Base-by-base conservation (phyloP, 2,888 invertebrate genomes). In the Rhingia rostrata region DNA sequence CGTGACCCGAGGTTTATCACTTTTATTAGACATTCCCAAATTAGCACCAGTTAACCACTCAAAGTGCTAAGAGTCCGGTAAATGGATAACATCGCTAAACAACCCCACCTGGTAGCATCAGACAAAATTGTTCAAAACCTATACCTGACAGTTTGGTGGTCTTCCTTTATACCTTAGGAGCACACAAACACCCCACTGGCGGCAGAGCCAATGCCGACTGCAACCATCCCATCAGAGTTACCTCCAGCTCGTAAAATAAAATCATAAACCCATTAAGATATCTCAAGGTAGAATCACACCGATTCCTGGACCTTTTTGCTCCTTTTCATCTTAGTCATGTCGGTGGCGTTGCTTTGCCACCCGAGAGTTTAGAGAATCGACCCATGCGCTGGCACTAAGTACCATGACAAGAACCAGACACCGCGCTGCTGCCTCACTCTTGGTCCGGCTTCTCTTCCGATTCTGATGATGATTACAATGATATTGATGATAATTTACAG, bases 201-300 rank as follows among this genome's bases (percentile, higher is more conserved):
- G 9, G 22, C 39, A 4, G 32, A 22, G 61, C 12, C 61, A 64
- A 5, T 51, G 7, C n/a, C 41, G 3, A 33, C 37, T 61, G 10
- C 32, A n/a, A 3, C 30, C 47, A 72, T 79, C 63, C 54, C 64
- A 47, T 53, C 70, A 70, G n/a, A 51, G 47, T 51, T 58, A 49
- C 51, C 12, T 41, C 47, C 6, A 70, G 49, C 43, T 61, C 66
- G 47, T 60, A 53, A 47, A 80, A 74, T 80, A 75, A 80, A 84
- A 84, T 84, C 80, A 84, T 74, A 80, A 84, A 72, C 37, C 69
- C 80, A 84, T 84, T 79, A 80, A 66, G 58, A 66, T 75, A 80
- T 74, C 74, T 70, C 30, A 69, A 51, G 51, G 41, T 60, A 64
- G 63, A 69, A 69, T 73, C 69, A 69, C 73, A 69, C 32, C 56